These are phyloP conservation scores for Troilus luridus DNA, from an alignment of 2,888 invertebrate species.

Conservation along the genomic window DNA sequence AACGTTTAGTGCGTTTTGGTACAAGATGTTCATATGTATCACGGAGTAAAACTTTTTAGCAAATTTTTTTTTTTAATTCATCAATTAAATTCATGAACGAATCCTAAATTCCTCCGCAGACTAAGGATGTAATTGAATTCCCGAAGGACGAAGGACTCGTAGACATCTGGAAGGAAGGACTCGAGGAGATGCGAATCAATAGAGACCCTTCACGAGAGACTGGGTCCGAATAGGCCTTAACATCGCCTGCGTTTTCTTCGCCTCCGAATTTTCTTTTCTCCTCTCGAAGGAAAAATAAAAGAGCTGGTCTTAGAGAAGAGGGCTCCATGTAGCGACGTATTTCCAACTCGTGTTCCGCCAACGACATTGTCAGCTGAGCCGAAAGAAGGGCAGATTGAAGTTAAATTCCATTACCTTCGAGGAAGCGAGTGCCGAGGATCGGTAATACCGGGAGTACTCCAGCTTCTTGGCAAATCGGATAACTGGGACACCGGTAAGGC, in stretches of 20 bases:
- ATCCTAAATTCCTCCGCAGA: neutral
- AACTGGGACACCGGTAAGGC: neutral
- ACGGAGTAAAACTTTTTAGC: neutral
- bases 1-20: no score
- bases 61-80: no score
- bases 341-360: neutral
- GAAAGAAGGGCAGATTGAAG: neutral
- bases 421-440: neutral
- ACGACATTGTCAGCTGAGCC: neutral
- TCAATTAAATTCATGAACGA: neutral
- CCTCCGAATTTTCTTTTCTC: neutral
- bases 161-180: neutral
- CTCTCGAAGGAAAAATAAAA: neutral
- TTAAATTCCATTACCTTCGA: neutral
- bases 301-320: neutral
- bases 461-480: neutral
- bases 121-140: slow-evolving; percentile 1
- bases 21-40: neutral
- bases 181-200: neutral
- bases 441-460: neutral
- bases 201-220: neutral
- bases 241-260: neutral
- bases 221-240: neutral
- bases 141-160: neutral
- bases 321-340: neutral